phyloP scores from a whole-genome alignment of 2,797 vertebrate genomes.

The Spatula clypeata region DNA sequence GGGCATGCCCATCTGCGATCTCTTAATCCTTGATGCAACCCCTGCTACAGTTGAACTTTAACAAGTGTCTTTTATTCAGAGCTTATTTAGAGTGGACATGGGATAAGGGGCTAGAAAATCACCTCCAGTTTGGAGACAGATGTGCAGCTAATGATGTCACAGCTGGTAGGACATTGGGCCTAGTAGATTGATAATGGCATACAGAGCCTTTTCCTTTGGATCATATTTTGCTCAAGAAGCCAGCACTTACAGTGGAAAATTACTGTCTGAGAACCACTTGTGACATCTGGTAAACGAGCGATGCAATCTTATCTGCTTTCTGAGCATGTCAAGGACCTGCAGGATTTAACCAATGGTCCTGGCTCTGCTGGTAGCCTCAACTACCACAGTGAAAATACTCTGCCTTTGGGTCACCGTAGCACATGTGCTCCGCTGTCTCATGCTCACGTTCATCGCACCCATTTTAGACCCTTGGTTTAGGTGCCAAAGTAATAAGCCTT shows the following conservation, averaged over 20 bases:
- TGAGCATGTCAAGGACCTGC: background rate
- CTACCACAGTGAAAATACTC: background rate
- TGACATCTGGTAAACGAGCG: constrained; percentile 20
- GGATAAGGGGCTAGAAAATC: constrained; percentile 27
- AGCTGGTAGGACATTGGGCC: constrained; percentile 29
- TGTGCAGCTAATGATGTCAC: constrained; percentile 49
- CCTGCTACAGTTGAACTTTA: constrained; percentile 25
- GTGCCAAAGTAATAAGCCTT: background rate
- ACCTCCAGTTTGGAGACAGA: constrained; percentile 51
- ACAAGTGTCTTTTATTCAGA: constrained; percentile 51
- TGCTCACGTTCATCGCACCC: background rate
- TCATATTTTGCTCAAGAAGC: constrained; percentile 38
- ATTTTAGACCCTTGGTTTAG: background rate
- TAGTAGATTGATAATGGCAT: background rate
- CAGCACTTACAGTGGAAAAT: background rate
- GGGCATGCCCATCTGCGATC: background rate
- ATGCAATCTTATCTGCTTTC: constrained; percentile 11
- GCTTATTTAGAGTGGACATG: background rate
- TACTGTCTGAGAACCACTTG: constrained; percentile 45
- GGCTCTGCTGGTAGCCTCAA: background rate
- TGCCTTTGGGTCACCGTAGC: rapidly evolving
- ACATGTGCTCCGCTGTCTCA: background rate
- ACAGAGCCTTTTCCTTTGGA: constrained; percentile 16
- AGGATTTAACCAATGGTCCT: background rate
- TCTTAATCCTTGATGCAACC: background rate